Conservation (phyloP, 2,113 vertebrate species). For the Proterorhinus semilunaris region DNA sequence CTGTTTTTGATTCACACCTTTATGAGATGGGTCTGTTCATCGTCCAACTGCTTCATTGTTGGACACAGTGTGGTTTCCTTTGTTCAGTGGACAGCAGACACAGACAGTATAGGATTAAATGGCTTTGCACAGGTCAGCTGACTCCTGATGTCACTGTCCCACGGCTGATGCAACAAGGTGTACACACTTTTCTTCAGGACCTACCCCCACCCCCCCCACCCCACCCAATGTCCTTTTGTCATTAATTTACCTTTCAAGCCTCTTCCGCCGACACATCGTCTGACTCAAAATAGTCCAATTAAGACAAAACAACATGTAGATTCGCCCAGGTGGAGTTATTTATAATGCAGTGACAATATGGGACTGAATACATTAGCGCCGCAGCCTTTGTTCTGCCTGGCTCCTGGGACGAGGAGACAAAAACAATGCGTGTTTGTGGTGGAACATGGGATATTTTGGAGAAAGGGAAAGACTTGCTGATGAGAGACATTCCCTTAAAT, state of each 20-base stretch:
- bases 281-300: conserved; percentile 29
- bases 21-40: too few species aligned
- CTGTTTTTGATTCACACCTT: too few species aligned
- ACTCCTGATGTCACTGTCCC: conserved; percentile 1
- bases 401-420: conserved; percentile 38
- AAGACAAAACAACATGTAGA: conserved; percentile 11
- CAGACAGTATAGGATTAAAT: background rate
- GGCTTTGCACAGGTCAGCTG: background rate
- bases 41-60: too few species aligned
- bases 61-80: background rate
- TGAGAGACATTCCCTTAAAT: conserved; percentile 34
- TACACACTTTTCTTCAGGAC: background rate
- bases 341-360: conserved; percentile 48
- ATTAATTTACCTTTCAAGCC: background rate
- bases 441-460: conserved; percentile 24
- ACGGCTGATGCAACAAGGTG: background rate
- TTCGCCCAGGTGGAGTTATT: conserved; percentile 41
- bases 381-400: conserved; percentile 52
- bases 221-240: background rate
- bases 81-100: background rate
- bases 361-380: conserved; percentile 41
- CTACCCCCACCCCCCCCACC: too few species aligned
- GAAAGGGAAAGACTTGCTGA: conserved; percentile 35
- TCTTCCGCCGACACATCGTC: conserved; percentile 5
- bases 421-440: conserved; percentile 29